These are phyloP conservation scores for Clunio marinus DNA, from an alignment of 2,888 invertebrate genomes.

Conservation along the genomic window DNA sequence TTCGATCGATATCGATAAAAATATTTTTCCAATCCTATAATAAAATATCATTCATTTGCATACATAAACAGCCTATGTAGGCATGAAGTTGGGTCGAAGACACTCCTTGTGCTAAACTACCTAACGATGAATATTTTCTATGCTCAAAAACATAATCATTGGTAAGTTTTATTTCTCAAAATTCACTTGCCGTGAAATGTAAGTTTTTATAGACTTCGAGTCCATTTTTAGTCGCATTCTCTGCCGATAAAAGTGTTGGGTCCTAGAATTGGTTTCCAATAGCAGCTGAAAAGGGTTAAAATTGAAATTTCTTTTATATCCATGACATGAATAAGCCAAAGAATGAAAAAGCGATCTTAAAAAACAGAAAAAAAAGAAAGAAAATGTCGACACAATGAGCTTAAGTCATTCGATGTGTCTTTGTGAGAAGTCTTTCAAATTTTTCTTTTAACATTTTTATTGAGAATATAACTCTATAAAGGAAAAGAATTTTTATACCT, in stretches of 20 bases:
- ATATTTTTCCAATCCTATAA: not conserved
- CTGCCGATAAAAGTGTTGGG: not conserved
- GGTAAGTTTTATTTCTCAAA: too few relatives aligned
- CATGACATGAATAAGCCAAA: too few relatives aligned
- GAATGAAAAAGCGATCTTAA: too few relatives aligned
- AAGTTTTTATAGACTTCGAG: too few relatives aligned
- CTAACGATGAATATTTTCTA: too few relatives aligned
- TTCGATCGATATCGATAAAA: not conserved
- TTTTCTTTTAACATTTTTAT: not conserved
- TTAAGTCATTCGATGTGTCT: conserved; percentile 2
- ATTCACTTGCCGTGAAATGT: too few relatives aligned
- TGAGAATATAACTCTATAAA: not conserved
- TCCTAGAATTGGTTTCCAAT: too few relatives aligned
- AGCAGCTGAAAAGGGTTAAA: not conserved
- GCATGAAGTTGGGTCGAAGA: not conserved
- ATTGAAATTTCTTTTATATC: conserved; percentile 12
- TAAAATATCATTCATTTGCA: not conserved
- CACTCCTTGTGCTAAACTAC: too few relatives aligned
- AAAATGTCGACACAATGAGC: not conserved
- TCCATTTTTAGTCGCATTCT: too few relatives aligned
- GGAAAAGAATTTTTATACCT: not conserved
- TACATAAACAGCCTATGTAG: not conserved
- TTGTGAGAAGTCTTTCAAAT: not conserved
- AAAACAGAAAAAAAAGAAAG: not conserved
- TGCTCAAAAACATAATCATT: too few relatives aligned